Evolutionary conservation across 2,113 vertebrate genomes (phyloP).

Genomic region (Picathartes gymnocephalus): DNA sequence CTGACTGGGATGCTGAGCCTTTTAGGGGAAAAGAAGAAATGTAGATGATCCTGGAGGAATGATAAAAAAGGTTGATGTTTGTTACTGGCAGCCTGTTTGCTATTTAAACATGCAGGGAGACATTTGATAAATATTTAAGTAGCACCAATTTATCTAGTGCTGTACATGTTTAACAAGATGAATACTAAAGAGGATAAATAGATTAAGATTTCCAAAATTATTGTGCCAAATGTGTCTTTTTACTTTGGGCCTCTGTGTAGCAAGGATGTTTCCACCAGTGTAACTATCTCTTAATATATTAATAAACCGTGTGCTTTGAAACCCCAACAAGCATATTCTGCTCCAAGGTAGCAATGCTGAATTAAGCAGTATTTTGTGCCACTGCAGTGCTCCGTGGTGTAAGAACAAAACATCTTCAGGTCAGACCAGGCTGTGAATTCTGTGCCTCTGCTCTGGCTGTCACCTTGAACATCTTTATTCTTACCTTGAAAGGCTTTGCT

Average conservation of each 20-base stretch:
- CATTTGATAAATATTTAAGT: constrained; percentile 61
- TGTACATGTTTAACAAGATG: constrained; percentile 56
- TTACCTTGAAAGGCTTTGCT: background rate
- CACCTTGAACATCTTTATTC: background rate
- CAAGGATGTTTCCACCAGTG: background rate
- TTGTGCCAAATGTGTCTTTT: background rate
- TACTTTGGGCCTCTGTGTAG: background rate
- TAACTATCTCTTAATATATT: background rate
- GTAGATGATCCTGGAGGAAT: background rate
- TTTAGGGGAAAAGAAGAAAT: background rate
- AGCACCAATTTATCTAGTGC: constrained; percentile 42
- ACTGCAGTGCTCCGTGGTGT: background rate
- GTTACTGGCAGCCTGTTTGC: background rate
- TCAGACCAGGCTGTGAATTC: background rate
- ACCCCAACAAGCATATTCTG: background rate
- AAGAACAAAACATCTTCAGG: background rate
- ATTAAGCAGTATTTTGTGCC: background rate
- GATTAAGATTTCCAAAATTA: constrained; percentile 31
- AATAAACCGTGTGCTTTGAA: background rate
- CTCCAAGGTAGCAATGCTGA: background rate
- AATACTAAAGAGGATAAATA: constrained; percentile 54
- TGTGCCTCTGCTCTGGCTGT: background rate
- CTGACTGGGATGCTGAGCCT: background rate
- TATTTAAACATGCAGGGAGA: constrained; percentile 24
- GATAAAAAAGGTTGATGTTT: background rate